These are phyloP conservation scores for Enteromius treurensis DNA, from an alignment of 2,797 vertebrate species.

Conservation along the genomic window DNA sequence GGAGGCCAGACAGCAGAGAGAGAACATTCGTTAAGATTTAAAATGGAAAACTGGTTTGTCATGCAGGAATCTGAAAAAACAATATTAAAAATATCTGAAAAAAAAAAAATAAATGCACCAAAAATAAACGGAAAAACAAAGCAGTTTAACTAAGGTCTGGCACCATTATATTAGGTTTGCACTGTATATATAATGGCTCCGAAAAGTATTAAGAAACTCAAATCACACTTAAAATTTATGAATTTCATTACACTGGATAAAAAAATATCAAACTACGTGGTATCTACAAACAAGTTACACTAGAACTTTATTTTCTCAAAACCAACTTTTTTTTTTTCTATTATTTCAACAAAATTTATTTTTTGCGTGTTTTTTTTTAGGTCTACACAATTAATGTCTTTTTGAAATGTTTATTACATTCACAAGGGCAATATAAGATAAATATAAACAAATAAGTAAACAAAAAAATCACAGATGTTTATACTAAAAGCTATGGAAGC, in stretches of 20 bases:
- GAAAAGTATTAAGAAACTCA: neutral
- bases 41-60: slow-evolving; percentile 32
- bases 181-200: neutral
- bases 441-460: neutral
- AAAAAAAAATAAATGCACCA: neutral
- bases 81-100: neutral
- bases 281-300: neutral
- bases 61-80: slow-evolving; percentile 29
- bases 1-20: slow-evolving; percentile 33
- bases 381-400: neutral
- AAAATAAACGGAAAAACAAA: neutral
- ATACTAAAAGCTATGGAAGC: neutral
- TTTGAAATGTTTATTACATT: neutral
- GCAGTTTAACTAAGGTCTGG: neutral
- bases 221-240: neutral
- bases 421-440: no score
- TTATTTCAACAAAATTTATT: no score
- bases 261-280: neutral
- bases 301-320: no score
- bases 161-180: neutral
- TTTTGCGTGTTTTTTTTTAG: no score
- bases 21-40: slow-evolving; percentile 49
- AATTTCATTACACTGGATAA: neutral
- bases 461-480: neutral
- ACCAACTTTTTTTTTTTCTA: no score